phyloP scores from a whole-genome alignment of 2,888 invertebrate genomes.

The Lamproptera curius region DNA sequence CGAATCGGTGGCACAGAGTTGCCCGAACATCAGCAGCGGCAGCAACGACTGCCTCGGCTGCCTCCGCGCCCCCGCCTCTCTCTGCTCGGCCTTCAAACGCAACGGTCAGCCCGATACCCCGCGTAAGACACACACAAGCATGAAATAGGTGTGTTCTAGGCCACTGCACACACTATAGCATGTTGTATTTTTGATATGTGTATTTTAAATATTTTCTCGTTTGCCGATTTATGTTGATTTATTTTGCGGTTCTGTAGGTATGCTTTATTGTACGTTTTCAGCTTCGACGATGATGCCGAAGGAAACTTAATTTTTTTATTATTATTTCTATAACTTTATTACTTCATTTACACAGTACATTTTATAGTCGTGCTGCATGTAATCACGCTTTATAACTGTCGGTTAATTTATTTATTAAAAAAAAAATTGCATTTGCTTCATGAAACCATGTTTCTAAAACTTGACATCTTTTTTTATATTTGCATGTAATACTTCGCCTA shows the following conservation, averaged over 20 bases:
- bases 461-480: no score
- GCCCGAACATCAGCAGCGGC: conserved; percentile 47
- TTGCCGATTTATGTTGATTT: conserved; percentile 10
- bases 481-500: no score
- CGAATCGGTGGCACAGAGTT: conserved; percentile 39
- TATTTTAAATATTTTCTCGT: conserved; percentile 14
- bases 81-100: conserved; percentile 26
- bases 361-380: no score
- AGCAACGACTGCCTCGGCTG: conserved; percentile 33
- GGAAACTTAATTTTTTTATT: no score
- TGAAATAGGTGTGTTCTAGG: conserved; percentile 70
- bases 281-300: no score
- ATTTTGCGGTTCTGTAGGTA: conserved; percentile 8
- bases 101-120: conserved; percentile 29
- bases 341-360: no score
- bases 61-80: conserved; percentile 28
- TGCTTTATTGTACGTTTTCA: conserved; percentile 16
- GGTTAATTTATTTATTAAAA: no score
- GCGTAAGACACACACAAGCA: conserved; percentile 63
- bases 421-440: no score
- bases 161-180: conserved; percentile 38
- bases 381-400: no score
- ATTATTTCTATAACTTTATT: no score
- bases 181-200: conserved; percentile 25
- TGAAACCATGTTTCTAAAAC: no score